Conservation (phyloP, 1,140 invertebrate genomes). For the Cyrtorhinus lividipennis region DNA sequence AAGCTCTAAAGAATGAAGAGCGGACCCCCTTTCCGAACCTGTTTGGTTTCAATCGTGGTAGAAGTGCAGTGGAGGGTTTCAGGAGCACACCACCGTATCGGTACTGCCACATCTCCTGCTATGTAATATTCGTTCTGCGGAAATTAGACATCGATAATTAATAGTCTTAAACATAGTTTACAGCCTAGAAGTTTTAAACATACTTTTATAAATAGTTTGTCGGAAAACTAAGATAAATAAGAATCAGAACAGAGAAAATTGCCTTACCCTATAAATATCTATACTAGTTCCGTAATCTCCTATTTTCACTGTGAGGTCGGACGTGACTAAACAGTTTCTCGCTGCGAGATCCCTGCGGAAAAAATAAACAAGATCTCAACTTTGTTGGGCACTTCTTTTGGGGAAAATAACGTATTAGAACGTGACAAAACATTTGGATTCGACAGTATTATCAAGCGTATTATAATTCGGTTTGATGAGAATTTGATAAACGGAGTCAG, state of each 20-base stretch:
- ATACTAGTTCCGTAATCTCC: conserved; percentile 48
- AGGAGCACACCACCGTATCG: conserved; percentile 61
- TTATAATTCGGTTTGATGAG: no score
- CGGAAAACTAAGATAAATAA: background rate
- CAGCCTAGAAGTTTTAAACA: background rate
- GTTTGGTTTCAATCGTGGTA: conserved; percentile 49
- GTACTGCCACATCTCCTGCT: conserved; percentile 47
- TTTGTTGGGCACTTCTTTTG: background rate
- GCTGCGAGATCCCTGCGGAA: conserved; percentile 44
- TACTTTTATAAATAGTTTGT: background rate
- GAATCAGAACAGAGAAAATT: no score
- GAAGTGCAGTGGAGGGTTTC: conserved; percentile 51
- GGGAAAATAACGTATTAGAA: no score
- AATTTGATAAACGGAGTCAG: no score
- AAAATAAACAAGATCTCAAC: no score
- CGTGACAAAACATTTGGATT: no score
- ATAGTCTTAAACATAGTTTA: conserved; percentile 11
- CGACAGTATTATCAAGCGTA: no score
- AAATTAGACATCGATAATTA: no score
- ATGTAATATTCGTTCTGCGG: conserved; percentile 54
- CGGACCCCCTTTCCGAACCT: no score
- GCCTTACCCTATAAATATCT: conserved; percentile 35
- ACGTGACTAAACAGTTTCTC: conserved; percentile 45
- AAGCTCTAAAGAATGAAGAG: no score
- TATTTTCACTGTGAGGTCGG: conserved; percentile 42